Conservation (phyloP, 1,140 invertebrate genomes). For the Pseudomyrmex pallidus region DNA sequence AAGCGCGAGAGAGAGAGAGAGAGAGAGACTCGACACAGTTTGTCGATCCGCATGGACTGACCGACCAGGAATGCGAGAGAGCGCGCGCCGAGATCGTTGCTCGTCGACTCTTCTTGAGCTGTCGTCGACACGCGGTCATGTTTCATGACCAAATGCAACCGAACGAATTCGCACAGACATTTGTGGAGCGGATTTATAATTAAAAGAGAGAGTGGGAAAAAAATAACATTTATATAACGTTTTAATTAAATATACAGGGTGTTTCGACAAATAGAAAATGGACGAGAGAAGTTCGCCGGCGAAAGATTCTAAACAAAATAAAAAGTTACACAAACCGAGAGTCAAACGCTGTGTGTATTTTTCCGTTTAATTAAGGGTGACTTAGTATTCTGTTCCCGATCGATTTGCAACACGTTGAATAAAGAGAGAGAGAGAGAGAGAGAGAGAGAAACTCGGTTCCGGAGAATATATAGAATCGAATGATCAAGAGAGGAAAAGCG, state of each 20-base stretch:
- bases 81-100: constrained; percentile 45
- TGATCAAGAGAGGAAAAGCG: constrained; percentile 12
- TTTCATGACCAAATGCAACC: neutral
- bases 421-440: constrained; percentile 6
- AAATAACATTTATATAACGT: too few relatives aligned
- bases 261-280: too few relatives aligned
- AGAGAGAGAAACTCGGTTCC: neutral
- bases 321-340: neutral
- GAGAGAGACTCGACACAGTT: constrained; percentile 61
- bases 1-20: constrained; percentile 17
- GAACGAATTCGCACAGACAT: neutral
- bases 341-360: neutral
- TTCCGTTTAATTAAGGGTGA: constrained; percentile 7
- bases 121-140: too few relatives aligned
- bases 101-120: neutral
- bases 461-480: constrained; percentile 39
- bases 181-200: neutral
- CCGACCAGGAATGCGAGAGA: constrained; percentile 54
- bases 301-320: too few relatives aligned
- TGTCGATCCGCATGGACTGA: constrained; percentile 32
- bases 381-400: constrained; percentile 16
- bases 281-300: too few relatives aligned
- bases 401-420: constrained; percentile 29
- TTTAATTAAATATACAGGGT: too few relatives aligned
- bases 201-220: too few relatives aligned